phyloP scores from a whole-genome alignment of 1,140 invertebrate genomes.

The Philopotamus ludificatus region DNA sequence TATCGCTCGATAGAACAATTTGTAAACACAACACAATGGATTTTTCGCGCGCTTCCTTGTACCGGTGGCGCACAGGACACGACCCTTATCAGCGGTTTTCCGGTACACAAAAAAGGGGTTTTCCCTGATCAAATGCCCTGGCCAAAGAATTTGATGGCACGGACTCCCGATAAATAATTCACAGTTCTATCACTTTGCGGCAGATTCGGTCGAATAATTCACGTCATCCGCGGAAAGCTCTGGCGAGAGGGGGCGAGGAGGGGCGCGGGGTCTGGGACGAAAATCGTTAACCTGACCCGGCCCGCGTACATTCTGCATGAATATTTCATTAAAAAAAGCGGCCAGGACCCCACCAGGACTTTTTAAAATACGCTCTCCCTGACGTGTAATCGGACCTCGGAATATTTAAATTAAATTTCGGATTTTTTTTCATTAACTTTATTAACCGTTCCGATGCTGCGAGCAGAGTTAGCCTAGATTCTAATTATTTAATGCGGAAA shows the following conservation, averaged over 20 bases:
- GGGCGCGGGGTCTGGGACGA: background rate
- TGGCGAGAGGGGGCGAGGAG: background rate
- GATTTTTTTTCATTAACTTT: too few species aligned
- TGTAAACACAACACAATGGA: background rate
- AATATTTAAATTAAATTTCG: too few species aligned
- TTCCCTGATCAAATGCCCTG: slow-evolving; percentile 9
- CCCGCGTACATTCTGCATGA: slow-evolving; percentile 22
- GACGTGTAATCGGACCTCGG: background rate
- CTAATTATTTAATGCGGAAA: too few species aligned
- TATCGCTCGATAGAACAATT: slow-evolving; percentile 1
- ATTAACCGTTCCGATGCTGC: too few species aligned
- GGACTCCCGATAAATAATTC: slow-evolving; percentile 33
- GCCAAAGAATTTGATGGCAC: slow-evolving; percentile 4
- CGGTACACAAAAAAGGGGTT: background rate
- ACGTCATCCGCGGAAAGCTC: slow-evolving; percentile 12
- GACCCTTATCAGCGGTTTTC: slow-evolving; percentile 30
- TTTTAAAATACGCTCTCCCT: background rate
- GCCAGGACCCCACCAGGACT: background rate
- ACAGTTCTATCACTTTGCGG: slow-evolving; percentile 36
- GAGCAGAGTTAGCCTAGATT: too few species aligned
- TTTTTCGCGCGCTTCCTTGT: background rate
- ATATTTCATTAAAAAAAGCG: slow-evolving; percentile 33
- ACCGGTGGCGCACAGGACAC: background rate
- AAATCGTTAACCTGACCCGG: slow-evolving; percentile 6
- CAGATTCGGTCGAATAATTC: slow-evolving; percentile 35